A percentile compares a stretch with the other conserved stretches of the same genome.
Conservation (phyloP, 1,140 invertebrate species). For the Pristionchus pacificus region DNA sequence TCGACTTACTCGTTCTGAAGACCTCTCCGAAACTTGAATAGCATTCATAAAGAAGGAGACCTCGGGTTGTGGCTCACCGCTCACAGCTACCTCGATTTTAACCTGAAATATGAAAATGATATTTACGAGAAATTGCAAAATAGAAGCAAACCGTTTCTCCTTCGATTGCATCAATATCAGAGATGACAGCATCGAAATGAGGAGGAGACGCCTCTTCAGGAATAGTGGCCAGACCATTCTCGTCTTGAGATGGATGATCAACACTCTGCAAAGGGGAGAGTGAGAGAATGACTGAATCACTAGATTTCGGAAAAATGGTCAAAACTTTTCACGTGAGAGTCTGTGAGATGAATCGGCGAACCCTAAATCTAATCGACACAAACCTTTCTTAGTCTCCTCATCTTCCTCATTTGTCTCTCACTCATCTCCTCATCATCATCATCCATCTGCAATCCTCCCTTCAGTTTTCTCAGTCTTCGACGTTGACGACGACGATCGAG, state of each 20-base stretch:
- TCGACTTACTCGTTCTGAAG: not conserved
- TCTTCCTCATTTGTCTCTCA: constrained; percentile 21
- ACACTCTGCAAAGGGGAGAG: no score
- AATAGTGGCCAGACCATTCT: no score
- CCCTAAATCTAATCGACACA: no score
- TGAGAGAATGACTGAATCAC: no score
- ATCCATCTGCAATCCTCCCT: not conserved
- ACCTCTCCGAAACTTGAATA: constrained; percentile 13
- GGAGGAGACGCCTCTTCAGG: constrained; percentile 18
- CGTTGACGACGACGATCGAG: not conserved
- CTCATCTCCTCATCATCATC: constrained; percentile 11
- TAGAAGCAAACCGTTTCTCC: constrained; percentile 14
- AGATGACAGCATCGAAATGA: constrained; percentile 19
- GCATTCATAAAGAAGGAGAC: constrained; percentile 26
- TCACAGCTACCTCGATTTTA: constrained; percentile 22
- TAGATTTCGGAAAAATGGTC: no score
- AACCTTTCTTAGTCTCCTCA: constrained; percentile 10
- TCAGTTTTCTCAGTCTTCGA: constrained; percentile 10
- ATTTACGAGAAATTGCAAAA: not conserved
- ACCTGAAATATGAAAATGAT: constrained; percentile 3
- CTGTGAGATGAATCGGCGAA: no score
- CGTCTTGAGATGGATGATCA: no score
- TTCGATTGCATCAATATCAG: constrained; percentile 24
- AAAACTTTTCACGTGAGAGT: no score
- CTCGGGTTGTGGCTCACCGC: constrained; percentile 19